Evolutionary conservation across 2,113 vertebrate species (phyloP).

Genomic region (Clarias magur): DNA sequence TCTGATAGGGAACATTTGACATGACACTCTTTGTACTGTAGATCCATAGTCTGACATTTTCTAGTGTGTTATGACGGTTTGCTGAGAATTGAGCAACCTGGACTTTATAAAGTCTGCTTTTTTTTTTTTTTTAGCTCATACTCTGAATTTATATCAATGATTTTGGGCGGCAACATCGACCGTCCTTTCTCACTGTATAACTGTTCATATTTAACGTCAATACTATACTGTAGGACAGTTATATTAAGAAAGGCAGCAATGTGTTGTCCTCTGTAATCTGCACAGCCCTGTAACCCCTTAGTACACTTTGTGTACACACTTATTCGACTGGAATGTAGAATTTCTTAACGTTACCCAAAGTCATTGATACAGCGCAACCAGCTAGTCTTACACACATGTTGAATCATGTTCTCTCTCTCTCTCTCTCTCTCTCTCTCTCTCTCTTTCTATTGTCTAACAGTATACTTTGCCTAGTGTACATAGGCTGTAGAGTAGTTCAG

Average conservation of each 20-base stretch:
- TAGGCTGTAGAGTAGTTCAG: not conserved
- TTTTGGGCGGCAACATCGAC: not conserved
- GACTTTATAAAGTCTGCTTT: not conserved
- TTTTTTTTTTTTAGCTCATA: not conserved
- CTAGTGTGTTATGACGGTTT: not conserved
- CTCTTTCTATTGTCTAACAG: slow-evolving; percentile 10
- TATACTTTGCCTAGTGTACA: not conserved
- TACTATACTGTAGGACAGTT: slow-evolving; percentile 4
- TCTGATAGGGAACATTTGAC: not conserved
- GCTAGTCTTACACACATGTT: slow-evolving; percentile 48
- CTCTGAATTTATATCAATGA: not conserved
- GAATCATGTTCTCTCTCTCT: slow-evolving; percentile 43
- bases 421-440: slow-evolving; percentile 12
- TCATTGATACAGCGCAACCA: slow-evolving; percentile 51
- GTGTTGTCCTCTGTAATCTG: slow-evolving; percentile 47
- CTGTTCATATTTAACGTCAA: not conserved
- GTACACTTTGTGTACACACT: slow-evolving; percentile 49
- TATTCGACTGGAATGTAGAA: slow-evolving; percentile 54
- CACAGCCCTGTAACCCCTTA: slow-evolving; percentile 12
- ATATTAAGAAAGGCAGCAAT: slow-evolving; percentile 7
- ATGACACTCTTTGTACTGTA: not conserved
- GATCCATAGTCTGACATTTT: not conserved
- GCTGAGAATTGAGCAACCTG: not conserved
- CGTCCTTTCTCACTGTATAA: not conserved
- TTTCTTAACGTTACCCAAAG: slow-evolving; percentile 41